Evolutionary conservation across 2,797 vertebrate genomes (phyloP).

Genomic region (Otolemur crassicaudatus): DNA sequence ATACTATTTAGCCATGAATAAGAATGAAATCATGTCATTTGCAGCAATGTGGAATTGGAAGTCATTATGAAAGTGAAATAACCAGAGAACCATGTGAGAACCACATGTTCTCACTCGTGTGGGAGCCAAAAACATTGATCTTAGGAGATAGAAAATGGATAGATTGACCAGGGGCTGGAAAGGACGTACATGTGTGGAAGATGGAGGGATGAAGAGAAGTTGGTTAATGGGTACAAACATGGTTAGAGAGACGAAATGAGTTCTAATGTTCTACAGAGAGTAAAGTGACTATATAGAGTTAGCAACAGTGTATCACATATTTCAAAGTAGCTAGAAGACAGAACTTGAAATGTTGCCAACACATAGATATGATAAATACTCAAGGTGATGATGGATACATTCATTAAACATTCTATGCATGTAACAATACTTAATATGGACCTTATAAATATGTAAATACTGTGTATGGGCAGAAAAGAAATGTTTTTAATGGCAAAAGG

Average conservation of each 20-base stretch:
- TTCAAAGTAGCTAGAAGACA: background rate
- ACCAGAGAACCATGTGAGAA: background rate
- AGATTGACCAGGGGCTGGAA: background rate
- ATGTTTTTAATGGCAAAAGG: background rate
- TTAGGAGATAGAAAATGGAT: background rate
- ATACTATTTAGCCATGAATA: background rate
- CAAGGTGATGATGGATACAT: background rate
- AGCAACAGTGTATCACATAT: background rate
- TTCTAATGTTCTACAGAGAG: background rate
- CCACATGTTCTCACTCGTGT: background rate
- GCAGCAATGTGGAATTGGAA: background rate
- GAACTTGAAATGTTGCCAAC: background rate
- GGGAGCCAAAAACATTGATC: background rate
- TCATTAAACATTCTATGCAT: background rate
- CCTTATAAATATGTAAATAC: background rate
- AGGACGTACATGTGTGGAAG: background rate
- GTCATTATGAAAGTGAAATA: background rate
- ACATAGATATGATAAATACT: background rate
- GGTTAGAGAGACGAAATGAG: background rate
- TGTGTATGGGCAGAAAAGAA: background rate
- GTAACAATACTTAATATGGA: background rate
- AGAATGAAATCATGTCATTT: background rate
- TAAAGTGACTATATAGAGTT: background rate
- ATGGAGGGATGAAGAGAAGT: background rate
- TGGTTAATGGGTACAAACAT: background rate